Base-by-base conservation (phyloP, 1,140 invertebrate genomes). In the Drosophila suzukii region DNA sequence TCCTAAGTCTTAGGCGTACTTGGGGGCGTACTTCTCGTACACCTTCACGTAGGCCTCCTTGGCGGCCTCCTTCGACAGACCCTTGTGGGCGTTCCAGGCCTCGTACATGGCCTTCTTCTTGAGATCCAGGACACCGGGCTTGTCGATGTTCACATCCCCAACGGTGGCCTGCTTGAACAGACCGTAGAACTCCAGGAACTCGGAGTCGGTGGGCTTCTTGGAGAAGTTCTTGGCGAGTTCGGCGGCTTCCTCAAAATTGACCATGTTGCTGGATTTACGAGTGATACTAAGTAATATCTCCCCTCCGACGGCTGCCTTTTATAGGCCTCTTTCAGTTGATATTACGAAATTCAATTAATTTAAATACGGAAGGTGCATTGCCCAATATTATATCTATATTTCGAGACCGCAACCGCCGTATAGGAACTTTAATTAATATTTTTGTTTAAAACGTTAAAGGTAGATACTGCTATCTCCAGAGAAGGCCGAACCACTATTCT, bases 51-150 rank as follows among this genome's bases (percentile, higher is more conserved):
- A 99, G 4, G 95, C 93, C 78, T 96, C 94, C 92, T 97, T 97
- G 34, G 98, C 97, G 46, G 95, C 95, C n/a, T 97, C 96, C 92
- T 95, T 94, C 47, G 93, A 93, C 71, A 94, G 93, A 78, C 98
- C 97, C 93, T 98, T 98, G 91, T 95, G 96, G 10, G 81, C 92
- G 75, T 95, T 95, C 98, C 98, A 99, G n/a, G 97, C 95, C 85
- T 99, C 96, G 97, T 98, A 99, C 92, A 99, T 99, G 1, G 98
- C 97, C 93, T 99, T 99, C 43, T 97, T 98, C 93, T 98, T 98
- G 60, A 99, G 94, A 93, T 99, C 98, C 27, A 99, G 92, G 93
- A 98, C 94, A 49, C 97, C 98, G 55, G 98, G 98, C 84, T 96
- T 95, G 50, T 93, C 96, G 92, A 95, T 96, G 72, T 97, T 96